phyloP scores from a whole-genome alignment of 2,113 vertebrate genomes.

The Callocephalon fimbriatum region DNA sequence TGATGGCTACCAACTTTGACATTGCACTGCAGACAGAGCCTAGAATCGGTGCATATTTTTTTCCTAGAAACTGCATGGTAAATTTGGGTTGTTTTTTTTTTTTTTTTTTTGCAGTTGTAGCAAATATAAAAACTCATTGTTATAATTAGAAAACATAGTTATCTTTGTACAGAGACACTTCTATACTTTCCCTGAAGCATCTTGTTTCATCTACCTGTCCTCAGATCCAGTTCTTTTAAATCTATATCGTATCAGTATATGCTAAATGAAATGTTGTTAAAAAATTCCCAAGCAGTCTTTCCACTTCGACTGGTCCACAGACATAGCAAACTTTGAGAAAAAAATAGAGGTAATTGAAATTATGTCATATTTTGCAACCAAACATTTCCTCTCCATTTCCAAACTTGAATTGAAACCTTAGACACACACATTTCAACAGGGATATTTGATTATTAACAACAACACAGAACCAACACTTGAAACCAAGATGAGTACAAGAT shows the following conservation, averaged over 20 bases:
- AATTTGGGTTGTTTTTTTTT: not conserved
- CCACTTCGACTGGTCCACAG: not conserved
- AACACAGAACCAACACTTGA: not conserved
- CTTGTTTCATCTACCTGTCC: not conserved
- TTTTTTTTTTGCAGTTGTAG: not conserved
- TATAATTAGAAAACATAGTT: not conserved
- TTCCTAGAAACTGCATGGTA: not conserved
- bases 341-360: not conserved
- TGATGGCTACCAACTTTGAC: not conserved
- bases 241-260: not conserved
- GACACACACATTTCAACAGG: not conserved
- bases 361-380: not conserved
- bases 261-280: not conserved
- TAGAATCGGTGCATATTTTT: not conserved
- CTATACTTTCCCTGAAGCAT: not conserved
- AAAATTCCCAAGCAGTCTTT: not conserved
- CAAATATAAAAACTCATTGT: not conserved
- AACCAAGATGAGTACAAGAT: not conserved
- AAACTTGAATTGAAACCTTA: not conserved
- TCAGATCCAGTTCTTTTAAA: not conserved
- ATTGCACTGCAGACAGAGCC: not conserved
- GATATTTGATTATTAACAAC: not conserved
- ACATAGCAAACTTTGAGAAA: not conserved
- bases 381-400: not conserved
- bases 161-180: not conserved